A percentile compares a stretch with the other conserved stretches of the same genome.
Evolutionary conservation across 2,888 invertebrate genomes (phyloP).

Genomic region (Phyto melanocephala): DNA sequence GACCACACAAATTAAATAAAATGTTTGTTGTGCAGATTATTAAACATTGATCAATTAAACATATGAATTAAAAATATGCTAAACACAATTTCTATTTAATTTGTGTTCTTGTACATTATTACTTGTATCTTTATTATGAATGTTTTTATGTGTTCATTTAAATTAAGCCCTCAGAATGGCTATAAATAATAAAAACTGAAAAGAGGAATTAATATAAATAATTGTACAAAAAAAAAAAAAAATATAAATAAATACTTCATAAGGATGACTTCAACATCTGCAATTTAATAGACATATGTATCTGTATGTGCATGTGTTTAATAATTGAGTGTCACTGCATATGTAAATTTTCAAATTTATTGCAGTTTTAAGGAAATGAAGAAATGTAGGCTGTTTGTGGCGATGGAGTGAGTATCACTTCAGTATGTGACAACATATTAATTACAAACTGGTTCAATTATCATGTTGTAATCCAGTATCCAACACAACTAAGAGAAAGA

Average conservation of each 20-base stretch:
- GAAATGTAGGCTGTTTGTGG: neutral
- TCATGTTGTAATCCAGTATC: too few species aligned
- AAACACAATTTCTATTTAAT: neutral
- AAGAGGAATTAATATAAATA: neutral
- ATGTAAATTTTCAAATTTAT: neutral
- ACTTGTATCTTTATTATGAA: neutral
- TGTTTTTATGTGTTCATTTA: slow-evolving; percentile 12
- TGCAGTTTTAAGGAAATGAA: neutral
- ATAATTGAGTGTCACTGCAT: too few species aligned
- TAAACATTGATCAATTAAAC: slow-evolving; percentile 3
- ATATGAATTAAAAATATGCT: neutral
- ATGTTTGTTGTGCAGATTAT: neutral
- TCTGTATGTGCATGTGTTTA: too few species aligned
- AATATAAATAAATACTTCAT: slow-evolving; percentile 15
- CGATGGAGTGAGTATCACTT: too few species aligned
- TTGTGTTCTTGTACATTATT: neutral
- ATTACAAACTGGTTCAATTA: too few species aligned
- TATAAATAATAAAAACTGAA: neutral
- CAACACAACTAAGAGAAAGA: too few species aligned
- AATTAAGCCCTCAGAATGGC: slow-evolving; percentile 18
- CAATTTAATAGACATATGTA: neutral
- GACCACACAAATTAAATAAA: neutral
- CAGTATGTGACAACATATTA: too few species aligned
- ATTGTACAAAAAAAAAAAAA: slow-evolving; percentile 22
- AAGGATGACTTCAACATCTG: slow-evolving; percentile 34